Conservation (phyloP, 2,113 vertebrate species). For the Andinoacara biseriatus region DNA sequence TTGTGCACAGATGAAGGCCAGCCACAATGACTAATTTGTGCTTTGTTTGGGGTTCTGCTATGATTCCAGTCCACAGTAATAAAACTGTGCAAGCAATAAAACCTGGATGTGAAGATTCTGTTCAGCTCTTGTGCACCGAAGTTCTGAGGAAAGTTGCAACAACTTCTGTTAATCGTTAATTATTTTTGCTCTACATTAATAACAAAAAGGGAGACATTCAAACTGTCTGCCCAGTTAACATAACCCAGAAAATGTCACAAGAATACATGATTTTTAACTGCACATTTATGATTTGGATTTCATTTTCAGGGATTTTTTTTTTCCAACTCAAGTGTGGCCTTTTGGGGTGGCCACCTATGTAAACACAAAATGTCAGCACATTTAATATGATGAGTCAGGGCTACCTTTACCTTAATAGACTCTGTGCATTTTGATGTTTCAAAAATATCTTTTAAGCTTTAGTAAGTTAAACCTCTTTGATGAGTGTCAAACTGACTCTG, state of each 20-base stretch:
- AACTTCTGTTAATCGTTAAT: constrained; percentile 17
- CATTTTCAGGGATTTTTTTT: not conserved
- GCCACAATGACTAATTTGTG: not conserved
- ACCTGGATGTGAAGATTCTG: not conserved
- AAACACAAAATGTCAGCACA: not conserved
- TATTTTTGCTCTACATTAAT: not conserved
- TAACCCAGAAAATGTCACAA: not conserved
- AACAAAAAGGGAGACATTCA: not conserved
- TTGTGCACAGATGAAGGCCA: not conserved
- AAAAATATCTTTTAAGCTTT: not conserved
- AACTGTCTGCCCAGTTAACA: not conserved
- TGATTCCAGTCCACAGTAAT: not conserved
- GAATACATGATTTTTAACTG: not conserved
- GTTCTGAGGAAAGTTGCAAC: not conserved
- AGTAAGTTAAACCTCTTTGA: not conserved
- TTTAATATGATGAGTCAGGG: not conserved
- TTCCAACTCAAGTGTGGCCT: not conserved
- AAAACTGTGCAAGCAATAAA: not conserved
- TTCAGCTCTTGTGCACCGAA: not conserved
- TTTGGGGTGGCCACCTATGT: not conserved
- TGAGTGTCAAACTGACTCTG: no score
- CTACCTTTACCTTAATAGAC: no score
- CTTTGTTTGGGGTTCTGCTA: not conserved
- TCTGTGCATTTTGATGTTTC: not conserved
- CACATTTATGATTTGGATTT: not conserved